Evolutionary conservation across 2,888 invertebrate genomes (phyloP).

Genomic region (Lamellibrachia satsuma): DNA sequence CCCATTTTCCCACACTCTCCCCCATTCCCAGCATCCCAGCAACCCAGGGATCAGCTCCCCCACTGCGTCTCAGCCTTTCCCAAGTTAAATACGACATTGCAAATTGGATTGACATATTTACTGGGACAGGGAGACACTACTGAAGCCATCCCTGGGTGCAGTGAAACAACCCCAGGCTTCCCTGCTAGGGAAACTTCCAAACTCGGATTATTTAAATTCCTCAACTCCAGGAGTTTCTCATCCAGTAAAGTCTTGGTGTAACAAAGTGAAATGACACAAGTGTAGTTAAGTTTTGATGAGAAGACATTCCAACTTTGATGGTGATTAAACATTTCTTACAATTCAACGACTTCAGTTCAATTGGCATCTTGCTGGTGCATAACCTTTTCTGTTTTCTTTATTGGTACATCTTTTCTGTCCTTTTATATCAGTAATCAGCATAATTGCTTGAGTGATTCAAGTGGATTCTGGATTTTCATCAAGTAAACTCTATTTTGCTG

Average conservation of each 20-base stretch:
- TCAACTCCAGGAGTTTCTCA: background rate
- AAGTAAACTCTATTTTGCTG: too few relatives aligned
- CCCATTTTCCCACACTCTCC: slow-evolving; percentile 17
- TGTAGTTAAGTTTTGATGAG: too few relatives aligned
- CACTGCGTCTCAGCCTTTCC: background rate
- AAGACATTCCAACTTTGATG: too few relatives aligned
- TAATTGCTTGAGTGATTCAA: too few relatives aligned
- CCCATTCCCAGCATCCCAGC: background rate
- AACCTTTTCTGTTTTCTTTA: too few relatives aligned
- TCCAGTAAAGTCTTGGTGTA: background rate
- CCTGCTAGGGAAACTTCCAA: background rate
- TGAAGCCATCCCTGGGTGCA: background rate
- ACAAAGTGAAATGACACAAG: background rate
- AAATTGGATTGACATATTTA: slow-evolving; percentile 5
- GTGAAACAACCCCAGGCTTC: background rate
- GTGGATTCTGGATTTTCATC: too few relatives aligned
- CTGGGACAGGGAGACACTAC: background rate
- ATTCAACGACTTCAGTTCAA: too few relatives aligned
- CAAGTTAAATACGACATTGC: background rate
- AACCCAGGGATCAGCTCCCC: background rate
- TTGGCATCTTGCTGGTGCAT: too few relatives aligned
- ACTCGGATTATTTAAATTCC: background rate
- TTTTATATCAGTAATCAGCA: too few relatives aligned
- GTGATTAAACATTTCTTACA: too few relatives aligned
- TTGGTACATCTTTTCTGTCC: too few relatives aligned